Evolutionary conservation across 2,797 vertebrate genomes (phyloP).

Genomic region (Gadopsis marmoratus): DNA sequence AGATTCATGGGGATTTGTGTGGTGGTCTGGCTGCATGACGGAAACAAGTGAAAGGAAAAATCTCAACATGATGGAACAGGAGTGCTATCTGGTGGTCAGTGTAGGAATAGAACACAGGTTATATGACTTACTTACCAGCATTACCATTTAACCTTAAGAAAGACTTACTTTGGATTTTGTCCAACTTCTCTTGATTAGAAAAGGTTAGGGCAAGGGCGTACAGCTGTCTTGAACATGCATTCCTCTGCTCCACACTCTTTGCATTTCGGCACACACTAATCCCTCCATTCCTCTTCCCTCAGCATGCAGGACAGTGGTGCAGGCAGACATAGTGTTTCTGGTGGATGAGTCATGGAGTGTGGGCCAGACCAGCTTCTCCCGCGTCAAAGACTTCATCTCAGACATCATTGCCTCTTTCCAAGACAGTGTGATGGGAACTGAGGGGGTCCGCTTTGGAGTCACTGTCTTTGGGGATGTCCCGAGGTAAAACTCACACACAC

Average conservation of each 20-base stretch:
- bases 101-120: constrained; percentile 5
- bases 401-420: constrained; percentile 83
- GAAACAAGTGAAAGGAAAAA: constrained; percentile 25
- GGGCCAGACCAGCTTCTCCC: constrained; percentile 80
- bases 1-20: constrained; percentile 76
- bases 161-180: not conserved
- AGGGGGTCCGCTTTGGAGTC: constrained; percentile 89
- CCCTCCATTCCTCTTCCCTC: constrained; percentile 5
- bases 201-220: not conserved
- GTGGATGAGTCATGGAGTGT: constrained; percentile 87
- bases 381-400: constrained; percentile 86
- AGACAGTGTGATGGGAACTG: constrained; percentile 74
- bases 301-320: constrained; percentile 88
- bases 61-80: constrained; percentile 56
- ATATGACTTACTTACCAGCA: not conserved
- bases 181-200: constrained; percentile 1
- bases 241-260: not conserved
- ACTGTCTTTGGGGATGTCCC: constrained; percentile 86
- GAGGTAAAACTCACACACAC: constrained; percentile 78
- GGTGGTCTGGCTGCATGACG: constrained; percentile 61
- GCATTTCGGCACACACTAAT: constrained; percentile 5
- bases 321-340: constrained; percentile 89
- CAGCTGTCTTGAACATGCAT: not conserved
- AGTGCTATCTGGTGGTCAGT: constrained; percentile 81
- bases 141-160: not conserved